These are phyloP conservation scores for Metellina segmentata DNA, from an alignment of 2,888 invertebrate species.

Conservation along the genomic window DNA sequence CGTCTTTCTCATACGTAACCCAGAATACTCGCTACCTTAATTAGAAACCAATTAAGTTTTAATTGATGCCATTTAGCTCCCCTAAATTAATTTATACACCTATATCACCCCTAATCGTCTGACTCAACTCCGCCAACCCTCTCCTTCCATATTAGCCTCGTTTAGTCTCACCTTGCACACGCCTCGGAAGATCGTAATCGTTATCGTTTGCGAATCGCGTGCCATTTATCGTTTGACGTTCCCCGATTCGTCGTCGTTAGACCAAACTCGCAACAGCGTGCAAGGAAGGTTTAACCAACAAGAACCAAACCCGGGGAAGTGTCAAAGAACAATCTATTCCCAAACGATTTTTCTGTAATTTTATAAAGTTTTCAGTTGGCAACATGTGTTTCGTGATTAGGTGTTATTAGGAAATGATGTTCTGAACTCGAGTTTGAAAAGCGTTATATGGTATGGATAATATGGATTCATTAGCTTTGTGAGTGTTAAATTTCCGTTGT, in stretches of 20 bases:
- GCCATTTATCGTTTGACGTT: not conserved
- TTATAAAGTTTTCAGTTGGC: not conserved
- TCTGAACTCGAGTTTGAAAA: not conserved
- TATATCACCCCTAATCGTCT: slow-evolving; percentile 20
- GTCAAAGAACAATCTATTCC: not conserved
- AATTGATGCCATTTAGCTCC: slow-evolving; percentile 37
- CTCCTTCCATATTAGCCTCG: not conserved
- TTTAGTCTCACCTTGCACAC: not conserved
- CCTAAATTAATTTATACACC: slow-evolving; percentile 51
- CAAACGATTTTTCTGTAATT: not conserved
- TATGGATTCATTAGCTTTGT: not conserved
- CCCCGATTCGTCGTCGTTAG: not conserved
- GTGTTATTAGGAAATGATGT: not conserved
- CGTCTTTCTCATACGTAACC: not conserved
- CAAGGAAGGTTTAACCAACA: not conserved
- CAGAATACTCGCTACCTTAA: slow-evolving; percentile 47
- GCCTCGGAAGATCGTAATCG: not conserved
- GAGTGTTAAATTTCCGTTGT: not conserved
- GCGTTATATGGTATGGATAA: not conserved
- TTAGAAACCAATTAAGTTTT: slow-evolving; percentile 60
- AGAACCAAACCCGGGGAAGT: not conserved
- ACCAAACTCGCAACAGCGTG: not conserved
- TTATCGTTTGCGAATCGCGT: slow-evolving; percentile 17
- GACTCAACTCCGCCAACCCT: not conserved
- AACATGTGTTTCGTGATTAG: not conserved